phyloP scores from a whole-genome alignment of 2,113 vertebrate species.

The Melierax canorus region DNA sequence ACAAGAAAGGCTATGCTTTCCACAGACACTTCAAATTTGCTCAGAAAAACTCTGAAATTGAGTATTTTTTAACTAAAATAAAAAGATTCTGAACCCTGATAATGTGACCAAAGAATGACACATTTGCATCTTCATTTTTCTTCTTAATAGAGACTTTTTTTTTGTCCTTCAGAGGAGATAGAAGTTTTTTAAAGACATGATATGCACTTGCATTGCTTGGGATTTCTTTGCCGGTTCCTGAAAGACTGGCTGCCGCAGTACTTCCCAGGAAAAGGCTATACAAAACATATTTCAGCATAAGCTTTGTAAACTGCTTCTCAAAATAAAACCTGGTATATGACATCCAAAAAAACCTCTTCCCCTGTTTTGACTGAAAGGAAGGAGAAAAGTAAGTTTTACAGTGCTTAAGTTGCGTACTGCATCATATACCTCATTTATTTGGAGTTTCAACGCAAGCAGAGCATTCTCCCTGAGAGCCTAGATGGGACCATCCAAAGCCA shows the following conservation, averaged over 20 bases:
- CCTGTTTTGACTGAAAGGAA: background rate
- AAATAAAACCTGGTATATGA: background rate
- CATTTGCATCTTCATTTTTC: background rate
- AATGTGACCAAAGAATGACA: background rate
- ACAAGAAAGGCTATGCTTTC: background rate
- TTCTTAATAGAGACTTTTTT: background rate
- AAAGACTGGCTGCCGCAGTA: background rate
- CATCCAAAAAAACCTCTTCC: background rate
- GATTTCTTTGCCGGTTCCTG: background rate
- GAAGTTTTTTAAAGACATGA: background rate
- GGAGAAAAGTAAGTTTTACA: background rate
- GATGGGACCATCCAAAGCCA: background rate
- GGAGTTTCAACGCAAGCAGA: background rate
- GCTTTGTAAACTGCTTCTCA: background rate
- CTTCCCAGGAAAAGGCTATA: background rate
- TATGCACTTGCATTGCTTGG: background rate
- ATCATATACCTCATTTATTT: background rate
- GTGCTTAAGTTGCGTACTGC: background rate
- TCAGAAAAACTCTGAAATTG: background rate
- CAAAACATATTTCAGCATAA: background rate
- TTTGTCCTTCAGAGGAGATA: background rate
- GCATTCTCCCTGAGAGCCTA: background rate
- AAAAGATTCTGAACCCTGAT: background rate
- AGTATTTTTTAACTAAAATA: background rate
- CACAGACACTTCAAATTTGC: background rate